Percentiles rank a stretch among this genome's conserved stretches.
phyloP scores from a whole-genome alignment of 2,797 vertebrate species.

The Chelmon rostratus region DNA sequence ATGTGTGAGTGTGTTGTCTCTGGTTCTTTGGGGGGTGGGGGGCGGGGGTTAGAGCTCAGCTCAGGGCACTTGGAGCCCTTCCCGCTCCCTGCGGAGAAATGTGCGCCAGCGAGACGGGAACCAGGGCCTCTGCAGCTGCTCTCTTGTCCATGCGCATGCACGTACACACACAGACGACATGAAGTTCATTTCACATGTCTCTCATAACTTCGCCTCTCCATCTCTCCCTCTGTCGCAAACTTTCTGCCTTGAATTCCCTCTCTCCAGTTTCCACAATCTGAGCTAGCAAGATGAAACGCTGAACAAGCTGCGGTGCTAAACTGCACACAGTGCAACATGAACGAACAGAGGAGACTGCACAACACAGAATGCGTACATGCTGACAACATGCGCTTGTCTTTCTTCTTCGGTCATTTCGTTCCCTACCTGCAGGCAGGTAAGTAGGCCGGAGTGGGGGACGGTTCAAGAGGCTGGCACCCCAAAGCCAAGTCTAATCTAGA shows the following conservation, averaged over 20 bases:
- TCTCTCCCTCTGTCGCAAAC: constrained; percentile 2
- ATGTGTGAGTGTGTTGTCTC: constrained; percentile 11
- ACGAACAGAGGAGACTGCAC: background rate
- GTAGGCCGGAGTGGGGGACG: background rate
- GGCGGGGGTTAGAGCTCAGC: constrained; percentile 27
- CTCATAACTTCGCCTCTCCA: constrained; percentile 1
- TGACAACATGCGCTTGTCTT: no score
- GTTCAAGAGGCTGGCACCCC: no score
- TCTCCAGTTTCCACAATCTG: background rate
- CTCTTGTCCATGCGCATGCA: constrained; percentile 17
- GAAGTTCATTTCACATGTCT: constrained; percentile 37
- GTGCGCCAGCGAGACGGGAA: constrained; percentile 63
- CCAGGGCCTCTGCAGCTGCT: constrained; percentile 77
- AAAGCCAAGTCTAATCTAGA: background rate
- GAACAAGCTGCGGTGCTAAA: background rate
- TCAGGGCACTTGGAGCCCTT: constrained; percentile 60
- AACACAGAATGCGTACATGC: no score
- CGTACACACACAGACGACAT: constrained; percentile 28
- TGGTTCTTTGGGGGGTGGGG: constrained; percentile 48
- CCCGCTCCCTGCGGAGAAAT: constrained; percentile 67
- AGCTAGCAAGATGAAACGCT: background rate
- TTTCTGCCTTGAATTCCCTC: background rate
- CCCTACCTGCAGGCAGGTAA: background rate
- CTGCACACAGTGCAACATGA: background rate
- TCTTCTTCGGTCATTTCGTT: no score